Evolutionary conservation across 2,113 vertebrate genomes (phyloP).

Genomic region (Cynocephalus volans): DNA sequence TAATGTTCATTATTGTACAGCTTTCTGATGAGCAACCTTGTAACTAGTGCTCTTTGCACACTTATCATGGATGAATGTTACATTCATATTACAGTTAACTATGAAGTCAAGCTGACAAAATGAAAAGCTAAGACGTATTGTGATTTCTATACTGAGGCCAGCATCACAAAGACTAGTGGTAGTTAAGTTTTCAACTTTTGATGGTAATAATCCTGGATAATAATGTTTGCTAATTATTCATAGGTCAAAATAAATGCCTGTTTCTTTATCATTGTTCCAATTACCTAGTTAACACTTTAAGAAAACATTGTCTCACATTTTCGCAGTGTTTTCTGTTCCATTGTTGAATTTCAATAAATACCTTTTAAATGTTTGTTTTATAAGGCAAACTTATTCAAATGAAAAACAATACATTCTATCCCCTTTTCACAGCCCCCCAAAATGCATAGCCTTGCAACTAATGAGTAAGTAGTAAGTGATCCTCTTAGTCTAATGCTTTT

Average conservation of each 20-base stretch:
- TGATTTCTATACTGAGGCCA: constrained; percentile 5
- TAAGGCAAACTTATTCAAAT: not conserved
- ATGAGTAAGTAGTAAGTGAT: not conserved
- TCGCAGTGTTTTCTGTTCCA: not conserved
- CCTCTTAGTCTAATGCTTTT: not conserved
- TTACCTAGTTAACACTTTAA: constrained; percentile 29
- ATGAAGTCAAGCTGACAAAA: constrained; percentile 16
- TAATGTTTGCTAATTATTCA: constrained; percentile 30
- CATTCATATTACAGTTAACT: constrained; percentile 53
- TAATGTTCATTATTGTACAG: not conserved
- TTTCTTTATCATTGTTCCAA: constrained; percentile 32
- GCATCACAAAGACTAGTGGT: constrained; percentile 1
- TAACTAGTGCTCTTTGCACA: constrained; percentile 29
- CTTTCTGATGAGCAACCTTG: constrained; percentile 13
- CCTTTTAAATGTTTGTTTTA: constrained; percentile 48
- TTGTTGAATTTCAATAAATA: constrained; percentile 27
- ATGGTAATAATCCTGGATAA: not conserved
- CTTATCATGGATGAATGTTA: constrained; percentile 31
- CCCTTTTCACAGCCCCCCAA: not conserved
- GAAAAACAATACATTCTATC: not conserved
- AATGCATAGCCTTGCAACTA: not conserved
- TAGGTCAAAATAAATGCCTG: not conserved
- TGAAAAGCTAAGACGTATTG: not conserved
- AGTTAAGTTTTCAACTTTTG: constrained; percentile 38
- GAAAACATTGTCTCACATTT: not conserved